Evolutionary conservation across 2,888 invertebrate genomes (phyloP).

Genomic region (Bembecia ichneumoniformis): DNA sequence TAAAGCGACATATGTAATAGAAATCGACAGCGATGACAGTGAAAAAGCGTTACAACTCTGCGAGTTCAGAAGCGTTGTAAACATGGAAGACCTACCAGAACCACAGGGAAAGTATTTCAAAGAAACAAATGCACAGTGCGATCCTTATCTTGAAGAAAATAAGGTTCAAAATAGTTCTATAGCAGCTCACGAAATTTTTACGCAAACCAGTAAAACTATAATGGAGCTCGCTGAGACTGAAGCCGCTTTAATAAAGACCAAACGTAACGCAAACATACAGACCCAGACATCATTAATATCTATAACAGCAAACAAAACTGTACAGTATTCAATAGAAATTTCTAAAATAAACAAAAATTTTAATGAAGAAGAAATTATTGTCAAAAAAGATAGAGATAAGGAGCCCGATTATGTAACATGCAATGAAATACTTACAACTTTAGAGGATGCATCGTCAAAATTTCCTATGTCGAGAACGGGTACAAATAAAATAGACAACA

Average conservation of each 20-base stretch:
- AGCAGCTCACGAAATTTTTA: conserved; percentile 49
- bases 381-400: conserved; percentile 2
- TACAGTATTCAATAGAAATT: conserved; percentile 39
- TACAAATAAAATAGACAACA: conserved; percentile 20
- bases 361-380: conserved; percentile 1
- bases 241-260: conserved; percentile 12
- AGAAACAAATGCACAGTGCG: conserved; percentile 15
- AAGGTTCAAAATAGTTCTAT: conserved; percentile 25
- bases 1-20: conserved; percentile 54
- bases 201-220: conserved; percentile 74
- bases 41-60: conserved; percentile 28
- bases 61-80: conserved; percentile 23
- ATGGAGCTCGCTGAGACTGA: conserved; percentile 58
- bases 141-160: conserved; percentile 8
- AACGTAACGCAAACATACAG: conserved; percentile 31
- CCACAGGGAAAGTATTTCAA: neutral
- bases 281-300: conserved; percentile 58
- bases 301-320: conserved; percentile 40
- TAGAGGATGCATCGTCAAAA: conserved; percentile 39
- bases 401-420: conserved; percentile 1
- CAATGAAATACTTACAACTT: conserved; percentile 11
- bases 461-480: conserved; percentile 26
- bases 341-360: conserved; percentile 10
- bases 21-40: conserved; percentile 32
- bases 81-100: conserved; percentile 18